phyloP scores from a whole-genome alignment of 37 sponge, comb jelly and placozoan genomes.

The Diacarnus erythraeanus region DNA sequence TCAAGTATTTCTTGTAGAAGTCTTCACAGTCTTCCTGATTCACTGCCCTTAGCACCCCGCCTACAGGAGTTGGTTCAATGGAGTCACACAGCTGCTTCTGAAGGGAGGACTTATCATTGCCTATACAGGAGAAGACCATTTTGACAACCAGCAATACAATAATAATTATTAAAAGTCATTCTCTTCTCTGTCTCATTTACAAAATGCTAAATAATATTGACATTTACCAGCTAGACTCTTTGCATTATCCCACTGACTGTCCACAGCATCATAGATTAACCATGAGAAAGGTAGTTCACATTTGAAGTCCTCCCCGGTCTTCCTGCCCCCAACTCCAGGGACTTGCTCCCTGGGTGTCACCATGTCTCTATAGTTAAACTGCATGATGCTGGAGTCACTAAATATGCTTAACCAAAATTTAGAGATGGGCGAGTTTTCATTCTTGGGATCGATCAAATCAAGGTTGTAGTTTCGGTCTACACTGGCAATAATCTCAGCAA shows the following conservation, averaged over 20 bases:
- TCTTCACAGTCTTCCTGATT: slow-evolving; percentile 25
- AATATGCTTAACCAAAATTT: slow-evolving; percentile 64
- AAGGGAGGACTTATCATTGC: background rate
- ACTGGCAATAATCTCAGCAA: slow-evolving; percentile 61
- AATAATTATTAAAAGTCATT: background rate
- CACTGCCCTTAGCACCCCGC: slow-evolving; percentile 24
- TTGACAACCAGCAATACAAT: too few species aligned
- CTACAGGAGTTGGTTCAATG: slow-evolving; percentile 29
- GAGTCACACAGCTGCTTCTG: slow-evolving; percentile 39
- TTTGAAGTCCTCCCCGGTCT: slow-evolving; percentile 15
- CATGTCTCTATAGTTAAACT: slow-evolving; percentile 31
- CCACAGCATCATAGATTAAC: slow-evolving; percentile 66
- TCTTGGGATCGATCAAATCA: slow-evolving; percentile 9
- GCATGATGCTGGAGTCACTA: background rate
- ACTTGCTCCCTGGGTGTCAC: slow-evolving; percentile 1
- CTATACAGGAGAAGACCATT: slow-evolving; percentile 11
- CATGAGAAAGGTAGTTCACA: slow-evolving; percentile 89
- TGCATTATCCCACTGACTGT: slow-evolving; percentile 55
- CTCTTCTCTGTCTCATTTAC: too few species aligned
- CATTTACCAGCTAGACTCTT: background rate
- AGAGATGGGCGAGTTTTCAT: slow-evolving; percentile 7
- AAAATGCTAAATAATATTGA: background rate
- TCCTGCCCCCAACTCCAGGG: slow-evolving; percentile 23
- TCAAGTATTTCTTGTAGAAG: slow-evolving; percentile 43
- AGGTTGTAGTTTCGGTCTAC: slow-evolving; percentile 69